Evolutionary conservation across 1,140 invertebrate species (phyloP).

Genomic region (Aethina tumida): DNA sequence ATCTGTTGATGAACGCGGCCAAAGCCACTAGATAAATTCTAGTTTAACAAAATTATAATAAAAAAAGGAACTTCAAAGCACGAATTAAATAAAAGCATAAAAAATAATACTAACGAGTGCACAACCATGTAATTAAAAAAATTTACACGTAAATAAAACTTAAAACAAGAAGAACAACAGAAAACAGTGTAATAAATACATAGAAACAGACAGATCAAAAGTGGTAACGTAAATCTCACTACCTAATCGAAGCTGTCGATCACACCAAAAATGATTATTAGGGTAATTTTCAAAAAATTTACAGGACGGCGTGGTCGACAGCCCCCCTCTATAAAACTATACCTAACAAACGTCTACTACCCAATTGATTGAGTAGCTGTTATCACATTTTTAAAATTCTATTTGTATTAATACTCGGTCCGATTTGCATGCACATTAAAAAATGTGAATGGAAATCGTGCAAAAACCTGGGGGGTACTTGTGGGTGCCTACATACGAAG

Average conservation of each 20-base stretch:
- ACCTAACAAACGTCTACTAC: constrained; percentile 18
- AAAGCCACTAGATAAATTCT: neutral
- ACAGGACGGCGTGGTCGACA: constrained; percentile 3
- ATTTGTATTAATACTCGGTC: constrained; percentile 6
- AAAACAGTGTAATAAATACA: constrained; percentile 13
- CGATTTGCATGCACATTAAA: too few relatives aligned
- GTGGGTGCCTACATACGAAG: neutral
- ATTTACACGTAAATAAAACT: neutral
- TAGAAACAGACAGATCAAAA: constrained; percentile 21
- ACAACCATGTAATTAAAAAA: constrained; percentile 17
- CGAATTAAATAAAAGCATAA: constrained; percentile 23
- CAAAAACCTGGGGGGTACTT: too few relatives aligned
- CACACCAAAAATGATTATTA: too few relatives aligned
- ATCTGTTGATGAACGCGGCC: too few relatives aligned
- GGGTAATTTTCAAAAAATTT: constrained; percentile 13
- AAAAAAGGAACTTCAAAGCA: constrained; percentile 23
- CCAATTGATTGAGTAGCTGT: constrained; percentile 12
- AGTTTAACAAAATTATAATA: constrained; percentile 7
- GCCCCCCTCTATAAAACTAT: constrained; percentile 8
- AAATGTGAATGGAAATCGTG: too few relatives aligned
- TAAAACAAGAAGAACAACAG: constrained; percentile 8
- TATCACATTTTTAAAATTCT: constrained; percentile 30
- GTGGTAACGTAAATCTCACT: constrained; percentile 31
- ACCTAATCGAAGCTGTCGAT: constrained; percentile 8
- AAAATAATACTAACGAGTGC: constrained; percentile 14